Base-by-base conservation (phyloP, 2,888 invertebrate species). In the Pollenia amentaria region DNA sequence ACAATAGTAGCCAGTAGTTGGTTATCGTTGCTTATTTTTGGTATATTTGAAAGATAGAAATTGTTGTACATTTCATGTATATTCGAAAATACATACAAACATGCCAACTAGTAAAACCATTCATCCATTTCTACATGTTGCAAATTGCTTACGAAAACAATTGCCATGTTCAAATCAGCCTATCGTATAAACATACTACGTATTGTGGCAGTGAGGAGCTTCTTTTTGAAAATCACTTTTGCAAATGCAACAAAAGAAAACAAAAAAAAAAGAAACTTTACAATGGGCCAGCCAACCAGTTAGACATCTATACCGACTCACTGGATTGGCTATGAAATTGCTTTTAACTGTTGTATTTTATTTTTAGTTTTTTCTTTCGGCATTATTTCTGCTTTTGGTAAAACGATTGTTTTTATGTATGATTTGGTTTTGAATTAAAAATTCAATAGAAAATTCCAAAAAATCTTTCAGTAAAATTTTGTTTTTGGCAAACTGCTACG, bases 361-460 rank as follows among this genome's bases (percentile, higher is more conserved):
- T 51, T 65, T n/a, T 57, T 11, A 0, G 12, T 40, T n/a, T 14
- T 55, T 42, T 73, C 69, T 62, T 42, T 53, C 38, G 11, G 12
- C 9, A n/a, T 64, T 46, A 70, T 46, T 64, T 40, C 48, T n/a
- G n/a, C 7, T 53, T 78, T 46, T 67, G n/a, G 42, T 18, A 18
- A 69, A 79, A 51, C 14, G 14, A 48, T 70, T 80, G 53, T 55
- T 64, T 57, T 62, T 69, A 62, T 51, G 21, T 67, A 14, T 48
- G 64, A 8, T 60, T 78, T 46, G 67, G 40, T 67, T 60, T 62
- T 60, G 76, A 80, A 86, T 86, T 80, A 83, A 83, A 86, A 80
- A 84, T 87, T 77, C 73, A 81, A 84, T 77, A 81, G 77, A 46
- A 83, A 86, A 80, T 80, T 80, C 76, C 77, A 53, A 77, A 62